Evolutionary conservation across 2,797 vertebrate genomes (phyloP), one percentile per base, ranked within the genome.

Genomic region (Chaenodraco wilsoni): DNA sequence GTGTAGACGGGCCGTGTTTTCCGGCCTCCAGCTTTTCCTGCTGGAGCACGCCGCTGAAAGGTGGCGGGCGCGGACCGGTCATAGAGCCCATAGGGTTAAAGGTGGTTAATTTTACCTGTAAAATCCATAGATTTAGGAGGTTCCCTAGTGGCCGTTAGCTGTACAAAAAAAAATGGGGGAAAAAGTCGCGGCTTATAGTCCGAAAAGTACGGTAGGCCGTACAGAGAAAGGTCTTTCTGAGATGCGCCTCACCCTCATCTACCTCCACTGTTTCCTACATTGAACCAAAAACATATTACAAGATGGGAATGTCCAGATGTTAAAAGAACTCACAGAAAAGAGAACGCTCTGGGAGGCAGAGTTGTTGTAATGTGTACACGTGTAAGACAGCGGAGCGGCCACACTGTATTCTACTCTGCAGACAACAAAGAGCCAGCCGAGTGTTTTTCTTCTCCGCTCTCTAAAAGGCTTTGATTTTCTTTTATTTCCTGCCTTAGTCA

Each of bases 391-490:
- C 14, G 0, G 50, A 72, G 65, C 49, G 14, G 75, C 67, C 57
- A 56, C 75, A 63, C 12, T 74, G 70, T 78, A 71, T 62, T 89
- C 84, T 75, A 61, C 21, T 72, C 56, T 57, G 57, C 56, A 74
- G 74, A 84, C 72, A 67, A 76, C 65, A 81, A 78, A 82, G 65
- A 67, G 62, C 44, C 57, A 64, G 66, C 52, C 10, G 41, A 71
- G 48, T 12, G 65, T 71, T 79, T 64, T 59, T 65, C 31, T 37
- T 45, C 50, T 80, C 51, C 61, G 58, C 79, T 55, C 65, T n/a
- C 64, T 74, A 52, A 74, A 86, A 81, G 56, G 56, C 62, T 86
- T 77, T 78, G 57, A 69, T 63, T 78, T 62, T 49, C 21, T 62
- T 54, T 64, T 76, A 55, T 72, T 17, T 11, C 17, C 67, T 63